phyloP scores from a whole-genome alignment of 2,113 vertebrate genomes.

The Tetraodon nigroviridis region DNA sequence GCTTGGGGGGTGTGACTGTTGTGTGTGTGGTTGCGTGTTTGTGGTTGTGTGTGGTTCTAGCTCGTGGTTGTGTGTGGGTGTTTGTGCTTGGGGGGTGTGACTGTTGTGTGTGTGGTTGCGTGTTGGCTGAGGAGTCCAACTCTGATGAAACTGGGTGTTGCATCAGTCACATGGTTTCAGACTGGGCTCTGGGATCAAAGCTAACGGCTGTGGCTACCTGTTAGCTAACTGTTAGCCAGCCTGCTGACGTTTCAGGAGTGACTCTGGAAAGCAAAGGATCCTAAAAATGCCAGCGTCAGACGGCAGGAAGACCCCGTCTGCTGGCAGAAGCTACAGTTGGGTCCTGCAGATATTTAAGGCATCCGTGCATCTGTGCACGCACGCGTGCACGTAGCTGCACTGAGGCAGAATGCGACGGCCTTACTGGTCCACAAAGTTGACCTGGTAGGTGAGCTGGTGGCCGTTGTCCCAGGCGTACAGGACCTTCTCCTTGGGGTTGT shows the following conservation, averaged over 20 bases:
- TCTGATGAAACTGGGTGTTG: no score
- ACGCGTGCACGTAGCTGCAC: no score
- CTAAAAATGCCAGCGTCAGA: conserved; percentile 28
- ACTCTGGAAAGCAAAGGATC: neutral
- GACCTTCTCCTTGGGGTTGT: conserved; percentile 93
- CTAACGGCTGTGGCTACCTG: no score
- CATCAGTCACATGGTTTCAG: no score
- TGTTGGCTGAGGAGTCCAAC: no score
- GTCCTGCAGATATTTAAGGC: conserved; percentile 21
- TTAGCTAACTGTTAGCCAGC: neutral
- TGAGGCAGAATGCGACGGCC: neutral
- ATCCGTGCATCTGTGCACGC: conserved; percentile 1
- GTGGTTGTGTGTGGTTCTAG: no score
- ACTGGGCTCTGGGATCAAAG: no score
- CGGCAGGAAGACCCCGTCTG: conserved; percentile 36
- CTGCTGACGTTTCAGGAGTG: conserved; percentile 39
- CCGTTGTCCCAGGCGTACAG: conserved; percentile 98
- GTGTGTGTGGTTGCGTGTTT: no score
- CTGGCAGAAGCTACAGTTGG: conserved; percentile 20
- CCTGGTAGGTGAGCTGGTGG: conserved; percentile 87
- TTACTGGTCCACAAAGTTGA: conserved; percentile 85
- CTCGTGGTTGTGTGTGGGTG: no score
- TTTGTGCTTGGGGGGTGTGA: no score
- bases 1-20: no score
- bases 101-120: no score